These are phyloP conservation scores for Polypedilum pembai DNA, from an alignment of 1,140 invertebrate genomes.

Conservation along the genomic window DNA sequence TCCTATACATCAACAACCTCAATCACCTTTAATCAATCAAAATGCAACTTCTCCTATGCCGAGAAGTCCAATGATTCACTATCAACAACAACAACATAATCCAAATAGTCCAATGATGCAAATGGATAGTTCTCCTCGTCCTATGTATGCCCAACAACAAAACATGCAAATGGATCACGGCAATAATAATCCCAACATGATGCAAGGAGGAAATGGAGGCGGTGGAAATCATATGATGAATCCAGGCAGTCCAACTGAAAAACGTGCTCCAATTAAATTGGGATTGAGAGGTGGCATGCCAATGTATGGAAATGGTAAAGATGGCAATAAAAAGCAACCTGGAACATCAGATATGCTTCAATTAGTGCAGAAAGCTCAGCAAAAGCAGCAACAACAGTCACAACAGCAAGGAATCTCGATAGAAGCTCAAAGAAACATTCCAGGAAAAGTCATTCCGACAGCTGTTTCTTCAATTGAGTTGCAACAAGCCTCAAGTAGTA, in stretches of 20 bases:
- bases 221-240: conserved; percentile 48
- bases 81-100: conserved; percentile 45
- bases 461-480: conserved; percentile 21
- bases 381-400: conserved; percentile 26
- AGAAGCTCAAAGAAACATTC: conserved; percentile 3
- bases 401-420: conserved; percentile 39
- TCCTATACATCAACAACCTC: conserved; percentile 48
- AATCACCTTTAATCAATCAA: conserved; percentile 48
- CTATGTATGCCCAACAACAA: conserved; percentile 35
- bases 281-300: conserved; percentile 65
- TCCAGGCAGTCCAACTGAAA: conserved; percentile 47
- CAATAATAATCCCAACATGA: conserved; percentile 43
- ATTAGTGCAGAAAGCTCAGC: conserved; percentile 31
- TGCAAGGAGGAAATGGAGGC: conserved; percentile 49
- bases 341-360: conserved; percentile 33
- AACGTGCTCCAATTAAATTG: conserved; percentile 47
- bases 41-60: conserved; percentile 58
- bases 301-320: conserved; percentile 51
- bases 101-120: conserved; percentile 36
- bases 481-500: conserved; percentile 26
- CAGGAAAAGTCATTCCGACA: conserved; percentile 12
- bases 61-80: conserved; percentile 53
- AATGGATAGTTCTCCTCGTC: conserved; percentile 25
- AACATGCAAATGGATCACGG: conserved; percentile 47
- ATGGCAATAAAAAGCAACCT: conserved; percentile 39